Conservation (phyloP, 2,113 vertebrate species). For the Cyprinodon variegatus region DNA sequence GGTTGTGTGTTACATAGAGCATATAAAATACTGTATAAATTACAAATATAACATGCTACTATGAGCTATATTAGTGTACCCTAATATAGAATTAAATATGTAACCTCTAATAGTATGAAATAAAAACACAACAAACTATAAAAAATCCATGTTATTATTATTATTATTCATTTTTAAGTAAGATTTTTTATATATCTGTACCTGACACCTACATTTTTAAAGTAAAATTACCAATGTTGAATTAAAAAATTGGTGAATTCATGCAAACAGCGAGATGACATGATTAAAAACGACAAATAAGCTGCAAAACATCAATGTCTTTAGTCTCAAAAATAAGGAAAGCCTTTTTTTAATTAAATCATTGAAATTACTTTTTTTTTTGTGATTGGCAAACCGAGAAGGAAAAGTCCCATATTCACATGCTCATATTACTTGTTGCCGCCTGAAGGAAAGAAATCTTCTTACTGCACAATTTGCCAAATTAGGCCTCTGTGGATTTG, state of each 20-base stretch:
- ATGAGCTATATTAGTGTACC: not conserved
- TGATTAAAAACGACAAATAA: not conserved
- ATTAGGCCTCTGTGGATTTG: conserved; percentile 19
- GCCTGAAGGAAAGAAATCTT: conserved; percentile 9
- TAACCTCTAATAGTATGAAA: not conserved
- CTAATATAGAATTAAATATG: not conserved
- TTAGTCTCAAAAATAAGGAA: not conserved
- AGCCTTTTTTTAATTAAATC: conserved; percentile 12
- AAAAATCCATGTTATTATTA: not conserved
- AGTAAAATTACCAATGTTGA: no score
- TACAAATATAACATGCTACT: not conserved
- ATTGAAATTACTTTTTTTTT: conserved; percentile 28
- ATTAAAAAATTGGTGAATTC: not conserved
- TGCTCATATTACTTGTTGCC: conserved; percentile 6
- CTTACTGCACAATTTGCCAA: conserved; percentile 9
- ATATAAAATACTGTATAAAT: not conserved
- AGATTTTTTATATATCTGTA: not conserved
- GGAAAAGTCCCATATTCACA: conserved; percentile 3
- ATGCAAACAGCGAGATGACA: not conserved
- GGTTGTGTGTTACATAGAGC: not conserved
- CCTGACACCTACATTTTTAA: not conserved
- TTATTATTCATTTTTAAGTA: not conserved
- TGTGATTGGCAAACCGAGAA: conserved; percentile 11
- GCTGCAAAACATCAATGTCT: not conserved
- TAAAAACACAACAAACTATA: not conserved